Evolutionary conservation across 2,888 invertebrate genomes (phyloP), one percentile per base, ranked within the genome.

Genomic region (Ecdyonurus torrentis): DNA sequence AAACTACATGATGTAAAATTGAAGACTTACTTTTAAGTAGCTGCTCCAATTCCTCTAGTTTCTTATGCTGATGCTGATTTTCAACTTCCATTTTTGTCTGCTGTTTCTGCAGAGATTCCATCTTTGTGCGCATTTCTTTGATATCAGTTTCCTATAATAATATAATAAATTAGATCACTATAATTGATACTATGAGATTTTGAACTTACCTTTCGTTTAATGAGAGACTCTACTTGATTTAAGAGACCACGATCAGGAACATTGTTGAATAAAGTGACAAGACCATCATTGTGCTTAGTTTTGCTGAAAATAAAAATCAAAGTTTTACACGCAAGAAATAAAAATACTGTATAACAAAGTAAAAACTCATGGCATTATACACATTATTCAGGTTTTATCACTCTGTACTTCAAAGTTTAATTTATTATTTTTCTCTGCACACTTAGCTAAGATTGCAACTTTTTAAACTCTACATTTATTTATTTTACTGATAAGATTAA

Each of bases 251-350:
- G 37, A 63, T 84, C 79, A 0, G 90, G 85, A 67, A 86, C 75
- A 7, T 78, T 76, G 7, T 77, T 76, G 37, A 92, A 78, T 10
- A 93, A 71, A 67, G 81, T 79, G 2, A 79, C 78, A 24, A 93
- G 76, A 19, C 81, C 78, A 15, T 82, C 79, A 62, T 79, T 80
- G 69, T 90, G 86, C 71, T 87, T 89, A 66, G 82, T 82, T 72
- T 81, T 83, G 25, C 67, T 67, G 59, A 25, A 59, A 15, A 19
- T 19, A 61, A 59, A 63, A 53, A 60, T 59, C n/a, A n/a, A n/a
- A n/a, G n/a, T n/a, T n/a, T n/a, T n/a, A n/a, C n/a, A n/a, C n/a
- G n/a, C n/a, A n/a, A n/a, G n/a, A n/a, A n/a, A n/a, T n/a, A n/a
- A n/a, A n/a, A n/a, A n/a, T n/a, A n/a, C n/a, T n/a, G n/a, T n/a